These are phyloP conservation scores for Ia io DNA, from an alignment of 2,113 vertebrate species.

Conservation along the genomic window DNA sequence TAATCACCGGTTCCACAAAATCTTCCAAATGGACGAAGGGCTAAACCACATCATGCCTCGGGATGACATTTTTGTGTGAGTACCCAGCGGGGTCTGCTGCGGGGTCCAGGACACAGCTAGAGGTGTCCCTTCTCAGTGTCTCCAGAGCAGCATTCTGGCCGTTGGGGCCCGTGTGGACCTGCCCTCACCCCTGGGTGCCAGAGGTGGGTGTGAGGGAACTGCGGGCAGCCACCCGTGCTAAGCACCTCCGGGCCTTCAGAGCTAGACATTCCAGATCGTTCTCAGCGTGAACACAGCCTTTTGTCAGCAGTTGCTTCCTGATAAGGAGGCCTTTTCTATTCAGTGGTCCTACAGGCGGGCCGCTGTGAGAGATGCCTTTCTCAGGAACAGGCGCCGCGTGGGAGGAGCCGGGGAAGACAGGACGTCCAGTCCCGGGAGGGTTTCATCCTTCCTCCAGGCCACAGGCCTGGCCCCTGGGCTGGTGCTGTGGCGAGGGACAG, in stretches of 20 bases:
- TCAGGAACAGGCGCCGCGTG: background rate
- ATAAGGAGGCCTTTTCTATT: background rate
- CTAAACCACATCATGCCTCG: conserved; percentile 96
- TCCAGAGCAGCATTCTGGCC: background rate
- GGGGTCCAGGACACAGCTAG: background rate
- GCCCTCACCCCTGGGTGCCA: background rate
- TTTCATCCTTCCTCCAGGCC: background rate
- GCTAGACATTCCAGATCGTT: background rate
- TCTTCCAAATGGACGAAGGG: conserved; percentile 94
- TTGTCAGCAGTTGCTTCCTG: background rate
- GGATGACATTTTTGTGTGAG: conserved; percentile 98
- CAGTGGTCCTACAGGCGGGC: too few relatives aligned
- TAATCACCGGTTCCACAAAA: conserved; percentile 98
- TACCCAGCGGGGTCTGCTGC: conserved; percentile 54
- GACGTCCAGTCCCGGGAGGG: background rate
- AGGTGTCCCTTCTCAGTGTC: background rate
- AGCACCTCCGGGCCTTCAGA: background rate
- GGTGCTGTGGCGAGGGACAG: background rate
- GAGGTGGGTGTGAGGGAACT: background rate
- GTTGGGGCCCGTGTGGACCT: background rate
- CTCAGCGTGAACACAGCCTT: background rate
- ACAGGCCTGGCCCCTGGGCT: background rate
- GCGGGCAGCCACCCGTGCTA: background rate
- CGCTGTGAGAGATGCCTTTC: background rate
- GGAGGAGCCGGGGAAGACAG: background rate